phyloP scores from a whole-genome alignment of 2,797 vertebrate species.

The Myotis vivesi region DNA sequence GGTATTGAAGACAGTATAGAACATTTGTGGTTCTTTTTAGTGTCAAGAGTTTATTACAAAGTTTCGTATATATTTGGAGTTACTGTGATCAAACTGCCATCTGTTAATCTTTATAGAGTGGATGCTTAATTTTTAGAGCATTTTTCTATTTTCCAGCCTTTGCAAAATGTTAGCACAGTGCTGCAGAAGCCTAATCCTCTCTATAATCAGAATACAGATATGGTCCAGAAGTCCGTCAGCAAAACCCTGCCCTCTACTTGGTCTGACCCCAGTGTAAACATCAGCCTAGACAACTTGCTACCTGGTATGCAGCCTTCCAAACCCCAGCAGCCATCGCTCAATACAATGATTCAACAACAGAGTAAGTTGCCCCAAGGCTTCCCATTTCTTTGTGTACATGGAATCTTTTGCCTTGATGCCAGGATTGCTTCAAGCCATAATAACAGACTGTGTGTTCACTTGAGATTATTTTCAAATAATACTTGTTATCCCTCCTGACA shows the following conservation, averaged over 20 bases:
- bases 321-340: conserved; percentile 93
- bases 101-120: conserved; percentile 18
- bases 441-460: neutral
- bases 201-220: conserved; percentile 87
- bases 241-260: conserved; percentile 96
- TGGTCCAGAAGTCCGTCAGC: conserved; percentile 89
- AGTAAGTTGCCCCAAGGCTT: conserved; percentile 83
- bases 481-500: neutral
- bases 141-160: conserved; percentile 84
- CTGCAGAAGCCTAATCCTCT: conserved; percentile 88
- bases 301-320: conserved; percentile 95
- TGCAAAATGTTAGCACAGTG: conserved; percentile 88
- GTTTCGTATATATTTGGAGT: neutral
- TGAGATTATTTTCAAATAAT: neutral
- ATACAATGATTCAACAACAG: conserved; percentile 97
- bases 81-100: conserved; percentile 28
- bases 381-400: neutral
- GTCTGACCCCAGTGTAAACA: conserved; percentile 97
- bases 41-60: conserved; percentile 17
- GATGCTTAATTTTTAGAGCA: conserved; percentile 69
- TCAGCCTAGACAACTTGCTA: conserved; percentile 96
- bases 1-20: neutral
- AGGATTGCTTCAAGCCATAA: conserved; percentile 7
- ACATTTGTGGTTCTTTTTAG: neutral
- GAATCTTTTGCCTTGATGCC: neutral